These are phyloP conservation scores for Corvus moneduloides DNA, from an alignment of 2,113 vertebrate species.

Conservation along the genomic window DNA sequence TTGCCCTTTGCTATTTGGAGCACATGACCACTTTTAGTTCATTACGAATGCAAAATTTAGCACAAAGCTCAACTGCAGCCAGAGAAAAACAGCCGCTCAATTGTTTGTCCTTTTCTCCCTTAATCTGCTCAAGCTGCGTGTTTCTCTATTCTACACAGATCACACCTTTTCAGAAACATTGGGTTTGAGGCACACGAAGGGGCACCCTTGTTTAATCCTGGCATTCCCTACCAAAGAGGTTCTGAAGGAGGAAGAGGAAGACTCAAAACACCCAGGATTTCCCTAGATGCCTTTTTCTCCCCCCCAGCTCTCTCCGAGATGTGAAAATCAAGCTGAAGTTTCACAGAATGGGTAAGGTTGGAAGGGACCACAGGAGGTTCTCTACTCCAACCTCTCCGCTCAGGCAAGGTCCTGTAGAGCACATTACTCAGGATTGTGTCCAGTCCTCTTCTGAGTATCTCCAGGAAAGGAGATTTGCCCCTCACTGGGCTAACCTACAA, in stretches of 20 bases:
- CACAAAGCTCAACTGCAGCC: not conserved
- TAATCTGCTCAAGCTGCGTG: not conserved
- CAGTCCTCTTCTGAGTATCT: not conserved
- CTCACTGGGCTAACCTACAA: not conserved
- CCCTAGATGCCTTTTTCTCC: not conserved
- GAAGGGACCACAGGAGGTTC: not conserved
- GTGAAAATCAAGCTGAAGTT: not conserved
- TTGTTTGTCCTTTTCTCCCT: not conserved
- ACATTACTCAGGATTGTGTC: not conserved
- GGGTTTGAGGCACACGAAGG: not conserved
- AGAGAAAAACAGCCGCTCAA: not conserved
- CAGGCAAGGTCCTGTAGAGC: not conserved
- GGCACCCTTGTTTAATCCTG: not conserved
- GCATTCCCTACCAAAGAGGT: accelerated
- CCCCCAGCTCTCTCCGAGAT: not conserved
- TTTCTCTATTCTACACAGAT: not conserved
- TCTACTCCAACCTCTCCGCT: not conserved
- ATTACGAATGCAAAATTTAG: constrained; percentile 36
- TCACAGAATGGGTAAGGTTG: not conserved
- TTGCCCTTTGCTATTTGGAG: constrained; percentile 61
- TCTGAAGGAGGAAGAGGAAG: not conserved
- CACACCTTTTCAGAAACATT: not conserved
- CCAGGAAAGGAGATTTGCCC: not conserved
- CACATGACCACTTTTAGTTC: constrained; percentile 8
- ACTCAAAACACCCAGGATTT: not conserved